Base-by-base conservation (phyloP, 2,888 invertebrate species). In the Hecatera dysodea region DNA sequence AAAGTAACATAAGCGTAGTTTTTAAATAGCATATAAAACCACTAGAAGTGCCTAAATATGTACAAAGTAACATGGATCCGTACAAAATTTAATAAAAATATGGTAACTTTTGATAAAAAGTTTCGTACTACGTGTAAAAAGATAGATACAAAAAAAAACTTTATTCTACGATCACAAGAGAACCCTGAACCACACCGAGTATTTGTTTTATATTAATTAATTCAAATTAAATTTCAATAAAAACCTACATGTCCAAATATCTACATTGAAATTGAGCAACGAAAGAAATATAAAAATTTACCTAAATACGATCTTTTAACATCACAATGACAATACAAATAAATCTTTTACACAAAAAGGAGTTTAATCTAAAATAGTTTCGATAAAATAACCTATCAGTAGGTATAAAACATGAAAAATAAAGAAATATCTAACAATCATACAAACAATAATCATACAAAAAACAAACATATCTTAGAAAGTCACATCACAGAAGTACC, bases 201-300 rank as follows among this genome's bases (percentile, higher is more conserved):
- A 69, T 69, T 75, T 64, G 5, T 22, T 80, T 39, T 19, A n/a
- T 53, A 48, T 24, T 19, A 36, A 57, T 39, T 33, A 62, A 62
- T 75, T 53, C 42, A 59, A 70, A 52, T 36, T 56, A 39, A n/a
- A 67, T 67, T 56, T 63, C 11, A 48, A 48, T 50, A 68, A 29
- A 60, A 72, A 65, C 27, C 29, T 53, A 60, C 4, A 66, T n/a
- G 44, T 57, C 24, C 60, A 61, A 62, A 68, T 27, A 59, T 67
- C 46, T 36, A 56, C 57, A 50, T 56, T 48, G 8, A 65, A 73
- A 63, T 81, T 78, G 81, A 82, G 84, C 84, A 82, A 80, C 33
- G 36, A 48, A 39, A 66, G 67, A 33, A 27, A 64, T 39, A 2
- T 46, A 33, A 65, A 33, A 65, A 53, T n/a, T 15, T 8, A n/a